These are phyloP conservation scores for Elymnias hypermnestra DNA, from an alignment of 1,140 invertebrate genomes.

Conservation along the genomic window DNA sequence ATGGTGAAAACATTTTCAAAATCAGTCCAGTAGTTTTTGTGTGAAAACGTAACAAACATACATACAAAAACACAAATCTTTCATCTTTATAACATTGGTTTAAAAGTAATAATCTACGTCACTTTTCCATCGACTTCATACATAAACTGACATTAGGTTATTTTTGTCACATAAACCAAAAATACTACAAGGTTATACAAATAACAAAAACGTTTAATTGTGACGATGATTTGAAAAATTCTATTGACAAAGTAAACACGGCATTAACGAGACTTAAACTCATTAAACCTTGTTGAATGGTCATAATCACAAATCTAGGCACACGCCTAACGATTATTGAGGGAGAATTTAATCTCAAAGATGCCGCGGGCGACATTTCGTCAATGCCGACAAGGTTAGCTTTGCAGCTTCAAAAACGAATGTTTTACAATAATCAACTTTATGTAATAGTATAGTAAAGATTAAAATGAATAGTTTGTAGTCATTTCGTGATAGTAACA, in stretches of 20 bases:
- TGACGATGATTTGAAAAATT: conserved; percentile 6
- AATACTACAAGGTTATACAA: too few species aligned
- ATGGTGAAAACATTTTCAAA: too few species aligned
- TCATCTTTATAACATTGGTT: too few species aligned
- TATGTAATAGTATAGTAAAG: conserved; percentile 18
- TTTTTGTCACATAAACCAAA: too few species aligned
- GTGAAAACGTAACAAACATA: too few species aligned
- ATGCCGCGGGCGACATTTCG: conserved; percentile 54
- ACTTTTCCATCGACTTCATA: too few species aligned
- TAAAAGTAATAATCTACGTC: too few species aligned
- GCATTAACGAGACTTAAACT: conserved; percentile 27
- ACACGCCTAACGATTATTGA: conserved; percentile 56
- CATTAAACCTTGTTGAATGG: conserved; percentile 38
- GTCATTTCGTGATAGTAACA: conserved; percentile 21
- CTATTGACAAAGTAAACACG: conserved; percentile 7
- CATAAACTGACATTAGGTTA: too few species aligned
- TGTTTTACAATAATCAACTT: conserved; percentile 19
- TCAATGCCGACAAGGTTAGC: conserved; percentile 47
- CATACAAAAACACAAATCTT: too few species aligned
- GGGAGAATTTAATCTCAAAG: conserved; percentile 66
- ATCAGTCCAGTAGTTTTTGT: too few species aligned
- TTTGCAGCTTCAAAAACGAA: conserved; percentile 8
- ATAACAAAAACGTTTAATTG: too few species aligned
- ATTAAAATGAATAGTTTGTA: conserved; percentile 2
- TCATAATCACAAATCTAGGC: conserved; percentile 59